Conservation (phyloP, 2,888 invertebrate genomes). For the Baccha elongata region DNA sequence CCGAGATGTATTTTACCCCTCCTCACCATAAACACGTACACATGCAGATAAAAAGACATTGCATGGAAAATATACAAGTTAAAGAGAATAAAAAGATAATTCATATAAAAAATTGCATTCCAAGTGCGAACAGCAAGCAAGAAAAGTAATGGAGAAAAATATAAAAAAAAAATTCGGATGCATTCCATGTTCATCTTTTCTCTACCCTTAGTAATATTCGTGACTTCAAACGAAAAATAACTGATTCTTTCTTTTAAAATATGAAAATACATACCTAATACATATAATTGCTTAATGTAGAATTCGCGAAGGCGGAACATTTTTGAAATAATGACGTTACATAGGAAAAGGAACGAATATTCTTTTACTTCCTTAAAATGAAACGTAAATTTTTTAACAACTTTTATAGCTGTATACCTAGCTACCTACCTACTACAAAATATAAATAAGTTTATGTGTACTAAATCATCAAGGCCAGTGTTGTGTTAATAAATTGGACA, state of each 20-base stretch:
- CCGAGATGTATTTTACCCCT: slow-evolving; percentile 21
- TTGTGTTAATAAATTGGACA: too few relatives aligned
- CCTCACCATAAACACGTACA: slow-evolving; percentile 18
- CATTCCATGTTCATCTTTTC: slow-evolving; percentile 73
- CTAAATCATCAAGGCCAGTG: too few relatives aligned
- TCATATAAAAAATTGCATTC: slow-evolving; percentile 61
- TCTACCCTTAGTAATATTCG: slow-evolving; percentile 73
- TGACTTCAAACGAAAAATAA: slow-evolving; percentile 70
- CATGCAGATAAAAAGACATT: slow-evolving; percentile 44
- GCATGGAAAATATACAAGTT: slow-evolving; percentile 64
- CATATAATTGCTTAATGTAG: not conserved
- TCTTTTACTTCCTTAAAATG: too few relatives aligned
- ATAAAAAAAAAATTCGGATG: slow-evolving; percentile 63
- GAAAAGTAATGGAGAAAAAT: slow-evolving; percentile 27
- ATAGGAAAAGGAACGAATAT: too few relatives aligned
- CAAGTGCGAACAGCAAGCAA: slow-evolving; percentile 53
- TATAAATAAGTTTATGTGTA: too few relatives aligned
- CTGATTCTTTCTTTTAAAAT: slow-evolving; percentile 28
- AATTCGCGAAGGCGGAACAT: slow-evolving; percentile 20
- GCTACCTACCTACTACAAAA: too few relatives aligned
- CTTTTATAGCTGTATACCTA: too few relatives aligned
- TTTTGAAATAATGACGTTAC: not conserved
- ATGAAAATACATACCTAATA: not conserved
- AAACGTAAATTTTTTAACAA: too few relatives aligned
- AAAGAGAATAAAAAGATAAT: slow-evolving; percentile 35